Evolutionary conservation across 2,888 invertebrate species (phyloP), one percentile per base, ranked within the genome.

Genomic region (Cheilosia vulpina): DNA sequence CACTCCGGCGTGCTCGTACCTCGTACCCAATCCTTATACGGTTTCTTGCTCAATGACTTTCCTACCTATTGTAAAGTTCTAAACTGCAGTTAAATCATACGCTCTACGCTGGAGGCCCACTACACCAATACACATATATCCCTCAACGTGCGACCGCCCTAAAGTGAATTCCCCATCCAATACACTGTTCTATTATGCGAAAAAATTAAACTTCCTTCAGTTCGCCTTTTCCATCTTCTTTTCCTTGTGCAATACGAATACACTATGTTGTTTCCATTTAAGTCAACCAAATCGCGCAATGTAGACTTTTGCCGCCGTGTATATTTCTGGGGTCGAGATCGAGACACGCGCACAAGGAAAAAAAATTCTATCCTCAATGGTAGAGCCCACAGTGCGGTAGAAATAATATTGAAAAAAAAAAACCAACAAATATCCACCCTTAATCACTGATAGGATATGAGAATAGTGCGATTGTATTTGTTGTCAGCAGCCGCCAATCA

Each of bases 401-500:
- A 38, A 38, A 31, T 31, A 7, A 31, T 9, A 31, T 0, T 11
- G 38, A 2, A 17, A n/a, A 13, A 19, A 65, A 50, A 53, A 62
- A n/a, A 52, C 53, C 21, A 52, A 68, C 3, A 68, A 24, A 71
- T 31, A 71, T 65, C 45, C 65, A 76, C 71, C 69, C 71, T 71
- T 71, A 58, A 71, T 57, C 65, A 53, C 65, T 76, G 69, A 63
- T 81, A 75, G 81, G 75, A 69, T 63, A 57, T 34, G 9, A 65
- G 65, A 58, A 71, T 60, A 38, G 27, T 65, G 76, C 38, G 41
- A 71, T 52, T 65, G 81, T 82, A 65, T 82, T 76, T 71, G 76
- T 76, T 71, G 57, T 19, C 38, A 45, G 52, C 52, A 38, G 0
- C 80, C 53, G 76, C 81, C 81, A 82, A 82, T 82, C 69, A 76